Evolutionary conservation across 2,888 invertebrate genomes (phyloP), one percentile per base, ranked within the genome.

Genomic region (Diploptera punctata): DNA sequence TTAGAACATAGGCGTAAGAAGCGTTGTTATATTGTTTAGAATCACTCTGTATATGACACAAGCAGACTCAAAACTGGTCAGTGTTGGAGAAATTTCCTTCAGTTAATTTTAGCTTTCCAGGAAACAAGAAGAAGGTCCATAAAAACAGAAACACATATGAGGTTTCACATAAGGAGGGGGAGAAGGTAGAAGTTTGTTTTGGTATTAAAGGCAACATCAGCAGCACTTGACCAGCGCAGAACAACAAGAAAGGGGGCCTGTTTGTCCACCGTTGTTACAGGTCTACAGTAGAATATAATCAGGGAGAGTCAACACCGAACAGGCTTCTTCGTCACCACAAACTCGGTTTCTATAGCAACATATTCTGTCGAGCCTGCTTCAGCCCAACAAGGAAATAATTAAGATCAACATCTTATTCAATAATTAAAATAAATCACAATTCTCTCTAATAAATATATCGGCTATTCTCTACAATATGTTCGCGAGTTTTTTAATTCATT

Each of bases 271-370:
- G 69, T 57, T 69, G 54, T 60, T 43, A 47, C 18, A 18, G 43
- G 44, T 47, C 21, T 57, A 33, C 19, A 29, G 29, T 29, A 9
- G 26, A 61, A 68, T 68, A 68, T 68, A 68, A 72, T 72, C 72
- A 72, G 49, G 38, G 31, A 19, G 33, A 29, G 72, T 67, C 68
- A 68, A 72, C 68, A 72, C 18, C 38, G 61, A 31, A 71, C 5
- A 29, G 49, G 47, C 60, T 67, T 71, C 71, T 71, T 71, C 71
- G 57, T 44, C 29, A n/a, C 26, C 47, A 65, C 26, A n/a, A n/a
- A n/a, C 44, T 26, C 65, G n/a, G 47, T 65, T 65, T 19, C 65
- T 65, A 65, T 65, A 65, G 65, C 26, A 65, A 65, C 65, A 29
- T 65, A 65, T 26, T 26, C 16, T 57, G 29, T 0, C 31, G 18